Percentiles rank a stretch among this genome's conserved stretches.
phyloP scores from a whole-genome alignment of 2,888 invertebrate genomes.

The Hanleya hanleyi region DNA sequence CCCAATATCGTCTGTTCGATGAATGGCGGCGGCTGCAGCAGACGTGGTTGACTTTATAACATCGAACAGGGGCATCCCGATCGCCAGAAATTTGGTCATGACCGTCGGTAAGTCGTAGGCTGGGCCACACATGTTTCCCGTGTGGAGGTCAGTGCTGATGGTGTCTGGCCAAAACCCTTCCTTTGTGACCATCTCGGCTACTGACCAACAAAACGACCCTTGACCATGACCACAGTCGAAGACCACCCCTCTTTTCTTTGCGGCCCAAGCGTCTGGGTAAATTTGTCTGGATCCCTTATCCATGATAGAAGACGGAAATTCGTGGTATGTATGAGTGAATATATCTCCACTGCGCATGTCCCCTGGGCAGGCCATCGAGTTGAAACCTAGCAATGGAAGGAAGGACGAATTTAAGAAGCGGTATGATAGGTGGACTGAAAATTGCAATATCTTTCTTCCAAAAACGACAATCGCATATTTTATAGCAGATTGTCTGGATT shows the following conservation, averaged over 20 bases:
- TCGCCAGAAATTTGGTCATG: constrained; percentile 62
- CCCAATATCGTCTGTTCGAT: constrained; percentile 37
- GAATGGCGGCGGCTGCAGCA: constrained; percentile 54
- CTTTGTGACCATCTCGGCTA: constrained; percentile 51
- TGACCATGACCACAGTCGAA: constrained; percentile 67
- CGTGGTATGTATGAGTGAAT: constrained; percentile 62
- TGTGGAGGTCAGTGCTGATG: constrained; percentile 61
- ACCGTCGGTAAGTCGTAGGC: constrained; percentile 60
- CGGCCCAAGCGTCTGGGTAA: constrained; percentile 48
- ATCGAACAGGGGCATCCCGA: constrained; percentile 63
- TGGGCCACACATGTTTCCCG: constrained; percentile 54
- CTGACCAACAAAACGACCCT: constrained; percentile 63
- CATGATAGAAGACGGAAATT: constrained; percentile 45
- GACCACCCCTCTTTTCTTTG: constrained; percentile 56
- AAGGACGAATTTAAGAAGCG: too few relatives aligned
- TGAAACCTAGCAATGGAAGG: too few relatives aligned
- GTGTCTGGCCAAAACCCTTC: constrained; percentile 60
- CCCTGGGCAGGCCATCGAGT: constrained; percentile 49
- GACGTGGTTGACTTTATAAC: constrained; percentile 57
- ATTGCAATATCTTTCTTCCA: too few relatives aligned
- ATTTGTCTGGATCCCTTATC: constrained; percentile 39
- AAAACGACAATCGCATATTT: too few relatives aligned
- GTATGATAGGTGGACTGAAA: too few relatives aligned
- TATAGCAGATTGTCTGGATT: too few relatives aligned
- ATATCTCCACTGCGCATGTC: constrained; percentile 57